These are phyloP conservation scores for Pedetes capensis DNA, from an alignment of 2,113 vertebrate species.

Conservation along the genomic window DNA sequence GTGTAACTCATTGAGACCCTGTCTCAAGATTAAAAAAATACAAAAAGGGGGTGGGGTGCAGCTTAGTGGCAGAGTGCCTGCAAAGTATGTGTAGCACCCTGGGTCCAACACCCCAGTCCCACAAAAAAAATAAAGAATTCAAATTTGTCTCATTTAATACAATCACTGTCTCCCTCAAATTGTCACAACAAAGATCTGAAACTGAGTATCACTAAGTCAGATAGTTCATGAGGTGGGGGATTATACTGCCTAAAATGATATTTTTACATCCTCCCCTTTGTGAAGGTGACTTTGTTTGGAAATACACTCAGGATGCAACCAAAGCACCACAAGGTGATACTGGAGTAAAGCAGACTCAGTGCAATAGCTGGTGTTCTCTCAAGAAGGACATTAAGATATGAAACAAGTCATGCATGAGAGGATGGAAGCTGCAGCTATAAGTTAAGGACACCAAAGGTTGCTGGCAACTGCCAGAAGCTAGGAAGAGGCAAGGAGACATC, in stretches of 20 bases:
- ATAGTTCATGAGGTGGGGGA: not conserved
- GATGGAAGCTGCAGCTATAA: not conserved
- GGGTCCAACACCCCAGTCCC: too few relatives aligned
- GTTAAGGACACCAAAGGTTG: not conserved
- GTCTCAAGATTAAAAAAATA: too few relatives aligned
- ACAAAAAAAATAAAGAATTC: too few relatives aligned
- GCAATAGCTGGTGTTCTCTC: not conserved
- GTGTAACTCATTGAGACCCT: too few relatives aligned
- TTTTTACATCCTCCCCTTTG: rapidly evolving
- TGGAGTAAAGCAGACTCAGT: not conserved
- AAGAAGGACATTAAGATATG: not conserved
- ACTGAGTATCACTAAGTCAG: not conserved
- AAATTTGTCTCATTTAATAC: not conserved
- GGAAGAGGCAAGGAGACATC: not conserved
- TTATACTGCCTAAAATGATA: not conserved
- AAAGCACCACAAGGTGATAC: not conserved
- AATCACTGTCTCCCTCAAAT: not conserved
- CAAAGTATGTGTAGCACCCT: too few relatives aligned
- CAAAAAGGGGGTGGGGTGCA: too few relatives aligned
- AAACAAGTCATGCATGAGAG: rapidly evolving
- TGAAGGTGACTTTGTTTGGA: not conserved
- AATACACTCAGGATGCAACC: not conserved
- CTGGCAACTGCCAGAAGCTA: not conserved
- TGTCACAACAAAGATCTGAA: not conserved
- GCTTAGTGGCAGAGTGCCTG: too few relatives aligned